phyloP scores from a whole-genome alignment of 2,797 vertebrate genomes.

The Xenops minutus region DNA sequence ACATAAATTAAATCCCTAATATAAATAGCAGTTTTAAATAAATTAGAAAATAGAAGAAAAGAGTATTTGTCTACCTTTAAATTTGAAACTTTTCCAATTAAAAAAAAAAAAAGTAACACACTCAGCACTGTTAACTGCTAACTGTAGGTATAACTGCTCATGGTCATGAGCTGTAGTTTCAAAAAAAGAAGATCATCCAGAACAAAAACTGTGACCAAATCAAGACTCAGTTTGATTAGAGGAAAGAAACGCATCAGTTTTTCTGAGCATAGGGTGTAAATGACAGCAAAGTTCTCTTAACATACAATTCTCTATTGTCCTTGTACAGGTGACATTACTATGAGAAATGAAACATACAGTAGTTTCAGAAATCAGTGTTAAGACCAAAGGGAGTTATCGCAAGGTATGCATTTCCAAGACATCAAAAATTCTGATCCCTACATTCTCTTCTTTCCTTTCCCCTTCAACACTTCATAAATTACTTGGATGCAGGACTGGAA shows the following conservation, averaged over 20 bases:
- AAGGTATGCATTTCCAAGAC: neutral
- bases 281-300: neutral
- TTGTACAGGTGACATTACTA: neutral
- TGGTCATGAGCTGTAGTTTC: neutral
- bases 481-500: neutral
- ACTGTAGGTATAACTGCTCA: neutral
- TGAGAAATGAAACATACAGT: rapidly evolving
- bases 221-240: neutral
- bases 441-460: neutral
- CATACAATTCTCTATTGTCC: neutral
- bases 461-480: neutral
- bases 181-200: neutral
- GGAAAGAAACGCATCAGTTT: neutral
- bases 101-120: neutral
- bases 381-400: neutral
- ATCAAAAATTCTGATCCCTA: neutral
- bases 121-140: neutral
- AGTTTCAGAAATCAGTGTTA: neutral
- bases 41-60: neutral
- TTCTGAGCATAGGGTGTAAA: neutral
- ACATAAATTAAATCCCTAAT: neutral
- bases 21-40: neutral
- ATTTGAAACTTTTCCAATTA: neutral
- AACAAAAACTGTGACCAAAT: neutral
- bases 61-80: neutral